Percentiles rank a stretch among this genome's conserved stretches.
Evolutionary conservation across 2,888 invertebrate genomes (phyloP).

Genomic region (Limnephilus rhombicus): DNA sequence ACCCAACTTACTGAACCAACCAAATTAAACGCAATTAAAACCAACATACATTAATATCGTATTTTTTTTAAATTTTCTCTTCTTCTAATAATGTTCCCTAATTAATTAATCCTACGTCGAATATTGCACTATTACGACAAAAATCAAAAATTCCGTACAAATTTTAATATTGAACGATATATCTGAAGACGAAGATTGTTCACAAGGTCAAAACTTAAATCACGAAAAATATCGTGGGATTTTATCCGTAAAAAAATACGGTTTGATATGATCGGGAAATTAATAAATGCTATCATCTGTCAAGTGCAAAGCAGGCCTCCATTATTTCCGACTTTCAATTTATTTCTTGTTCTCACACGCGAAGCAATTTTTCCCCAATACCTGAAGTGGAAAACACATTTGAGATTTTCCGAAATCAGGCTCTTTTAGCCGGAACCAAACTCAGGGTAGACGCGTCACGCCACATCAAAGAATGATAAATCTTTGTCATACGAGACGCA

Average conservation of each 20-base stretch:
- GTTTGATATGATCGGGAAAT: not conserved
- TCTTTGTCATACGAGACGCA: constrained; percentile 50
- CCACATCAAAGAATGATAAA: constrained; percentile 55
- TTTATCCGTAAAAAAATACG: not conserved
- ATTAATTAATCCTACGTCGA: too few species aligned
- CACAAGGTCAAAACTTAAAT: not conserved
- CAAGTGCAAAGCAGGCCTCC: not conserved
- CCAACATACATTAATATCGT: too few species aligned
- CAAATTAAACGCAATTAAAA: too few species aligned
- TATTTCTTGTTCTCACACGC: constrained; percentile 7
- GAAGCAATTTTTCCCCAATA: constrained; percentile 12
- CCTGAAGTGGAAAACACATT: constrained; percentile 37
- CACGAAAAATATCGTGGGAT: not conserved
- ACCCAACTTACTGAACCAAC: too few species aligned
- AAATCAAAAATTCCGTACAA: too few species aligned
- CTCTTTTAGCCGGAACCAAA: constrained; percentile 42
- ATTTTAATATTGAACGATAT: too few species aligned
- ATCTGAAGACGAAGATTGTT: not conserved
- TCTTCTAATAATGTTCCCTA: too few species aligned
- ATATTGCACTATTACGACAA: too few species aligned
- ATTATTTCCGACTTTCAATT: constrained; percentile 5
- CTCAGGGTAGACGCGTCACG: constrained; percentile 50
- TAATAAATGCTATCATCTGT: not conserved
- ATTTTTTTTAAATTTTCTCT: too few species aligned
- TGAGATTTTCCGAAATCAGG: constrained; percentile 32